A percentile compares a stretch with the other conserved stretches of the same genome.
phyloP scores from a whole-genome alignment of 2,797 vertebrate species.

The Hippopotamyrus pictus region DNA sequence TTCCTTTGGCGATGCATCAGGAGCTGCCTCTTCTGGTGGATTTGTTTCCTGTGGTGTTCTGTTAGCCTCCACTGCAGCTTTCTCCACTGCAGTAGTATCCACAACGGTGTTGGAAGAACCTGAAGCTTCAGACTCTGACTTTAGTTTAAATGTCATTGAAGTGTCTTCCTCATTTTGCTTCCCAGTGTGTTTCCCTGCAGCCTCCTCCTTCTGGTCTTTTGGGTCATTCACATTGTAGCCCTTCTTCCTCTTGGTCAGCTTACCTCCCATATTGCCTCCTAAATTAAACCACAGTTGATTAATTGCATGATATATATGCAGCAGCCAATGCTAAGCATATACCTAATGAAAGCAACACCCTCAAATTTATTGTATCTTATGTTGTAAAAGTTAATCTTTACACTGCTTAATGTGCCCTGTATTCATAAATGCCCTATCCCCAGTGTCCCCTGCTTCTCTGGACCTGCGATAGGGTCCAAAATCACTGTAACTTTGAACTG shows the following conservation, averaged over 20 bases:
- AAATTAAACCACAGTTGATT: slow-evolving; percentile 18
- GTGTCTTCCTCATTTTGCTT: background rate
- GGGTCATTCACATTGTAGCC: slow-evolving; percentile 90
- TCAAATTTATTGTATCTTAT: background rate
- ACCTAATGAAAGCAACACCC: background rate
- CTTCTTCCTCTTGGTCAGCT: slow-evolving; percentile 97
- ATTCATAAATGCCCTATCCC: background rate
- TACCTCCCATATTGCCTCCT: slow-evolving; percentile 84
- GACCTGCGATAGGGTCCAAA: background rate
- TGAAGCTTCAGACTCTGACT: slow-evolving; percentile 34
- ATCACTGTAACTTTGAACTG: background rate
- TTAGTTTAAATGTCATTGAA: slow-evolving; percentile 21
- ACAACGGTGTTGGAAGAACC: slow-evolving; percentile 9
- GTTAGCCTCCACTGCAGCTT: background rate
- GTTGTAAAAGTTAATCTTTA: background rate
- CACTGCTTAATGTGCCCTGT: background rate
- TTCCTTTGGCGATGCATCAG: background rate
- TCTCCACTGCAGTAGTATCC: slow-evolving; percentile 24
- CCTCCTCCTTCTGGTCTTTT: slow-evolving; percentile 76
- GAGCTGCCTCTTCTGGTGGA: slow-evolving; percentile 5
- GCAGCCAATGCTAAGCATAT: background rate
- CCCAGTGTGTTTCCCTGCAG: slow-evolving; percentile 26
- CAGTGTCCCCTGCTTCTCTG: background rate
- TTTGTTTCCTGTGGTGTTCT: slow-evolving; percentile 29
- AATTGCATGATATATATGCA: background rate